phyloP scores from a whole-genome alignment of 2,113 vertebrate genomes.

The Ammodytes dubius region DNA sequence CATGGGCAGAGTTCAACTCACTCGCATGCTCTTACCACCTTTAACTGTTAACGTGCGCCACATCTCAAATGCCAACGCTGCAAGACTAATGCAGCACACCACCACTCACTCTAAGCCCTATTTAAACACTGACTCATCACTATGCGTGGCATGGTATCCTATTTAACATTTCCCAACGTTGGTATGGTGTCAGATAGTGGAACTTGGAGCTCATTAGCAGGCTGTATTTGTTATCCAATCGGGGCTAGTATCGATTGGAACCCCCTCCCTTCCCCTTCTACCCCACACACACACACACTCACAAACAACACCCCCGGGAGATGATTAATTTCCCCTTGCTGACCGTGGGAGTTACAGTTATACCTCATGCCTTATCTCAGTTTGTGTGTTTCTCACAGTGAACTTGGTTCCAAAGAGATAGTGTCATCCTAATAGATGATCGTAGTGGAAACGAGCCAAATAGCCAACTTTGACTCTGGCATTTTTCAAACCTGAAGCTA shows the following conservation, averaged over 20 bases:
- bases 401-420: constrained; percentile 52
- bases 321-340: constrained; percentile 33
- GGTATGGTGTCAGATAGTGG: constrained; percentile 41
- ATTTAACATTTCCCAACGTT: constrained; percentile 57
- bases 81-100: constrained; percentile 39
- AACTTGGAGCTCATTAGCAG: constrained; percentile 62
- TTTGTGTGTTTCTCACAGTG: constrained; percentile 31
- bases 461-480: background rate
- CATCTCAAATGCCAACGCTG: constrained; percentile 41
- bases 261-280: background rate
- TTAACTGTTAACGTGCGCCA: constrained; percentile 52
- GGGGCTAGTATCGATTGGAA: constrained; percentile 55
- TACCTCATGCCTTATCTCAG: constrained; percentile 44
- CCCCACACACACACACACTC: too few relatives aligned
- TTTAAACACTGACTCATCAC: constrained; percentile 65
- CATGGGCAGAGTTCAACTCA: constrained; percentile 66
- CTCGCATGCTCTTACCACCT: constrained; percentile 13
- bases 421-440: constrained; percentile 28
- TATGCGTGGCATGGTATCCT: constrained; percentile 42
- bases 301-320: background rate
- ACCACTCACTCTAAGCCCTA: constrained; percentile 6
- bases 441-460: constrained; percentile 9
- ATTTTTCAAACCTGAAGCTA: background rate
- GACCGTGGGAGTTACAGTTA: constrained; percentile 46
- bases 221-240: constrained; percentile 63